Base-by-base conservation (phyloP, 2,113 vertebrate genomes). In the Sinosuthora webbiana region DNA sequence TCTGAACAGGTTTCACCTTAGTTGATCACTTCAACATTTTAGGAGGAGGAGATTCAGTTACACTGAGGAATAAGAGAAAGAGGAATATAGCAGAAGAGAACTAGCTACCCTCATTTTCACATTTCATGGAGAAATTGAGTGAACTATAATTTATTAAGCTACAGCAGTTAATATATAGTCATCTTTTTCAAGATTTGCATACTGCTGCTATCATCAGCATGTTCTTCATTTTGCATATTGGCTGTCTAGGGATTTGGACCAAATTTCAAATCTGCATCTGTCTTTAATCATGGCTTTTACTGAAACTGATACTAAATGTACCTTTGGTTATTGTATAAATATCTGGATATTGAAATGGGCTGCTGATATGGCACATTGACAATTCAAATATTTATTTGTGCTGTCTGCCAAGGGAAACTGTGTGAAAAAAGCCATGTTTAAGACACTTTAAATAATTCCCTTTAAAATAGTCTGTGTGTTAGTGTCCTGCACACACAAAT, bases 401-500 rank as follows among this genome's bases (percentile, higher is more conserved):
- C 16, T 75, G 2, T 63, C 44, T 93, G 21, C 27, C 47, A 89
- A 78, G 16, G 21, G 24, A 21, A 60, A 35, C 39, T 7, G 2
- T 47, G 27, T 70, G 44, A 63, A 91, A 67, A 67, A 91, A 82
- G 8, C 12, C 0, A 10, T 30, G 8, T 60, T 87, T 84, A 79
- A 52, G 47, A 39, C 41, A 49, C 3, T 75, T 83, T 9, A 44
- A 87, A 31, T 24, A 71, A 71, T 64, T 63, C 13, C 9, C 6
- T 60, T 90, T 77, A 39, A 89, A 62, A 37, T 27, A 41, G 5
- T 44, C 25, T 21, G 1, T 23, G 14, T 68, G 44, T 69, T 59
- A 30, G 24, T n/a, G 17, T 77, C 13, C 28, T 67, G 68, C 2
- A 13, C 27, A 41, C 0, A 0, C 11, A 28, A 49, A 80, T 15